phyloP scores from a whole-genome alignment of 2,888 invertebrate genomes.

The Megamerina dolium region DNA sequence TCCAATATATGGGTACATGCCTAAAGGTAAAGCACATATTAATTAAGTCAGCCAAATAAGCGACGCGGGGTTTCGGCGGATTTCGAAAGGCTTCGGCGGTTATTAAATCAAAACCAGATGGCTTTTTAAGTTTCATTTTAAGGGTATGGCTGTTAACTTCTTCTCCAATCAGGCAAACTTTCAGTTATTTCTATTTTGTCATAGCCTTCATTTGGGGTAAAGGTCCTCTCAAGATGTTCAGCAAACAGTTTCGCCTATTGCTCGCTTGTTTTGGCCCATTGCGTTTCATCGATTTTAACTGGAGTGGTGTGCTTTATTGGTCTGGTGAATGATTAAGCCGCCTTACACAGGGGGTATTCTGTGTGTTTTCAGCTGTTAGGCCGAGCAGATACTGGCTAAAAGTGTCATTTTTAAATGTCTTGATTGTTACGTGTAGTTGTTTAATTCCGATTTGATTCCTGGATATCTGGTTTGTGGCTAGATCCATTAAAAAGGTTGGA shows the following conservation, averaged over 20 bases:
- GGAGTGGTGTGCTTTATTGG: not conserved
- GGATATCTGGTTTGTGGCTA: not conserved
- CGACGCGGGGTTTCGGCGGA: not conserved
- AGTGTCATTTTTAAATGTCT: too few relatives aligned
- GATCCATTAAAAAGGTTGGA: not conserved
- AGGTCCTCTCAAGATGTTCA: too few relatives aligned
- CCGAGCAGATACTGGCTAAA: too few relatives aligned
- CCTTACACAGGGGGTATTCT: not conserved
- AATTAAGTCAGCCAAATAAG: not conserved
- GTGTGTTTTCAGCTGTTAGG: too few relatives aligned
- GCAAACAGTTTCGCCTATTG: not conserved
- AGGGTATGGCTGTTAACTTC: not conserved
- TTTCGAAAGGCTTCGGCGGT: not conserved
- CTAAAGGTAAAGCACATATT: too few relatives aligned
- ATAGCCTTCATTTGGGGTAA: too few relatives aligned
- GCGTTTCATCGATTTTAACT: too few relatives aligned
- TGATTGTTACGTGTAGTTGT: too few relatives aligned
- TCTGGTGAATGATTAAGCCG: not conserved
- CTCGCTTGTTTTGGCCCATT: not conserved
- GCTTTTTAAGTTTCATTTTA: conserved; percentile 1
- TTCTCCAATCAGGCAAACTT: not conserved
- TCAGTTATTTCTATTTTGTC: not conserved
- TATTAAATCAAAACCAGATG: not conserved
- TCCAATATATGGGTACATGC: too few relatives aligned
- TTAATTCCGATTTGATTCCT: not conserved